These are phyloP conservation scores for Balearica regulorum DNA, from an alignment of 2,797 vertebrate species.

Conservation along the genomic window DNA sequence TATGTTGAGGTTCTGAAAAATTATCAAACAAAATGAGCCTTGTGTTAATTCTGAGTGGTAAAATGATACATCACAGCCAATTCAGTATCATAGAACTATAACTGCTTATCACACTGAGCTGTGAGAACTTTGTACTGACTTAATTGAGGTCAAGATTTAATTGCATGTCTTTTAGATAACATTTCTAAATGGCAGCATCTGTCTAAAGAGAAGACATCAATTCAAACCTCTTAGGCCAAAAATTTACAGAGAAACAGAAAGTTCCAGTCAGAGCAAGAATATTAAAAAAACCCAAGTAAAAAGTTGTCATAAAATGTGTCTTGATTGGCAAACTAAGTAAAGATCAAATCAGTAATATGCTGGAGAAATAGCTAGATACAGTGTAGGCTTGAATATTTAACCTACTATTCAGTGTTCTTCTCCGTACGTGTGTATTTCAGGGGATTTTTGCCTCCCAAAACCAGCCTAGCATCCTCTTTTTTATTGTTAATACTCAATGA, in stretches of 20 bases:
- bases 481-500: neutral
- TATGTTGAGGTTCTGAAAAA: neutral
- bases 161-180: slow-evolving; percentile 12
- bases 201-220: neutral
- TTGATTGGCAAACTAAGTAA: neutral
- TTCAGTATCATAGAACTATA: neutral
- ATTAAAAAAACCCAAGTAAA: neutral
- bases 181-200: neutral
- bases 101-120: neutral
- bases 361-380: neutral
- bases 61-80: neutral
- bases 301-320: neutral
- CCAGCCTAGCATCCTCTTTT: neutral
- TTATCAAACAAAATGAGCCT: neutral
- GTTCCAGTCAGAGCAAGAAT: neutral
- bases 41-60: neutral
- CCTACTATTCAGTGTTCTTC: neutral
- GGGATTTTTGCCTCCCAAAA: neutral
- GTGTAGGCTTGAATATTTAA: neutral
- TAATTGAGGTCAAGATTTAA: slow-evolving; percentile 37
- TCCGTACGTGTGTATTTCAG: neutral
- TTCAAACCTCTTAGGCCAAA: slow-evolving; percentile 6
- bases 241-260: neutral
- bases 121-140: neutral
- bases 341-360: neutral